Evolutionary conservation across 1,140 invertebrate genomes (phyloP), one percentile per base, ranked within the genome.

Genomic region (Sycobia sp.): DNA sequence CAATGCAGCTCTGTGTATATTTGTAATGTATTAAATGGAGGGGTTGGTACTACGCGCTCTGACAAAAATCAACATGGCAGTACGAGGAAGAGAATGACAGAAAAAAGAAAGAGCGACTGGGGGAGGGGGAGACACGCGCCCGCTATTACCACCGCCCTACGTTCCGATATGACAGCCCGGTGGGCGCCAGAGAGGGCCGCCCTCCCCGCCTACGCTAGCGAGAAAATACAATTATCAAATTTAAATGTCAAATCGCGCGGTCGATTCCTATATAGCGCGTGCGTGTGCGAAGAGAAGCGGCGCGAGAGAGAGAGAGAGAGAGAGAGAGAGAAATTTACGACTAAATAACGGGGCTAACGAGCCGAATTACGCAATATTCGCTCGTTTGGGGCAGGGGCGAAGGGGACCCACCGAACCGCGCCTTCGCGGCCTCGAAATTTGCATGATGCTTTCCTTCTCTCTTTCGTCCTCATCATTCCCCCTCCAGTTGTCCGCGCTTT

Each of bases 211-310:
- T 44, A 23, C 13, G 9, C 20, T n/a, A 13, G 14, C 20, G 43
- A 5, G n/a, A 36, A 41, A 56, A 63, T 20, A 14, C 32, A 58
- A 59, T 65, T 65, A 54, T 46, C 38, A 54, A 58, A 65, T 65
- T 65, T 65, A 65, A 65, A 65, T 65, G 38, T 53, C 27, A 65
- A 65, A 59, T 65, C 55, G 20, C 47, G 46, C 38, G n/a, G n/a
- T 58, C 54, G 44, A 57, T 57, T 56, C 20, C 38, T 43, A 13
- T 8, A 5, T 18, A 10, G 14, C 25, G 16, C 1, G 1, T 0
- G 46, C 36, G 47, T 23, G 20, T 41, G 20, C 27, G 44, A 22
- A n/a, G n/a, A n/a, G n/a, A n/a, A n/a, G n/a, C n/a, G n/a, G n/a
- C n/a, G n/a, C n/a, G n/a, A n/a, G n/a, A n/a, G n/a, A n/a, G n/a